These are phyloP conservation scores for Dynastes maya DNA, from an alignment of 2,888 invertebrate genomes.

Conservation along the genomic window DNA sequence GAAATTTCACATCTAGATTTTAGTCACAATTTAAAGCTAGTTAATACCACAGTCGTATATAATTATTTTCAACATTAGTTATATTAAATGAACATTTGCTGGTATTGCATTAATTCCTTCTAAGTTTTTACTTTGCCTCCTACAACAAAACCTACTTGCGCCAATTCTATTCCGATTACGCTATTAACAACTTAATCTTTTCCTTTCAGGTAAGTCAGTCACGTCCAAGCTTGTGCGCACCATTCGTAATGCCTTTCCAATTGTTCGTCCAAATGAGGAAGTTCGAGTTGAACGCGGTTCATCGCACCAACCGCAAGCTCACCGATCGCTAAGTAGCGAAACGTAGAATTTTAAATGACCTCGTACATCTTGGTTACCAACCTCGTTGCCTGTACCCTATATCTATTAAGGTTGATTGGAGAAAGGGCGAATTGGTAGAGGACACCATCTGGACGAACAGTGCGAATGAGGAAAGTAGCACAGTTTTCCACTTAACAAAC, in stretches of 20 bases:
- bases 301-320: constrained; percentile 1
- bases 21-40: no score
- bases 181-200: constrained; percentile 1
- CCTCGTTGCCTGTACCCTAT: background rate
- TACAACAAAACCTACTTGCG: background rate
- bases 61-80: background rate
- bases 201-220: constrained; percentile 27
- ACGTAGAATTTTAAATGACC: constrained; percentile 27
- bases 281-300: background rate
- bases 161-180: background rate
- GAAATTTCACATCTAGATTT: no score
- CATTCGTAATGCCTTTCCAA: constrained; percentile 14
- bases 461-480: background rate
- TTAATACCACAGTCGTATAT: no score
- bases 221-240: background rate
- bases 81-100: background rate
- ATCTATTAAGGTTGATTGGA: constrained; percentile 16
- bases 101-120: background rate
- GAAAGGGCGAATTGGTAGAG: background rate
- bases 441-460: constrained; percentile 10
- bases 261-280: constrained; percentile 11
- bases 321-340: background rate
- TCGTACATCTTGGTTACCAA: background rate
- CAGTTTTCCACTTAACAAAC: background rate
- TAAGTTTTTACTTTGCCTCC: background rate